A percentile compares a stretch with the other conserved stretches of the same genome.
Evolutionary conservation across 1,140 invertebrate genomes (phyloP).

Genomic region (Drosophila fuyamai): DNA sequence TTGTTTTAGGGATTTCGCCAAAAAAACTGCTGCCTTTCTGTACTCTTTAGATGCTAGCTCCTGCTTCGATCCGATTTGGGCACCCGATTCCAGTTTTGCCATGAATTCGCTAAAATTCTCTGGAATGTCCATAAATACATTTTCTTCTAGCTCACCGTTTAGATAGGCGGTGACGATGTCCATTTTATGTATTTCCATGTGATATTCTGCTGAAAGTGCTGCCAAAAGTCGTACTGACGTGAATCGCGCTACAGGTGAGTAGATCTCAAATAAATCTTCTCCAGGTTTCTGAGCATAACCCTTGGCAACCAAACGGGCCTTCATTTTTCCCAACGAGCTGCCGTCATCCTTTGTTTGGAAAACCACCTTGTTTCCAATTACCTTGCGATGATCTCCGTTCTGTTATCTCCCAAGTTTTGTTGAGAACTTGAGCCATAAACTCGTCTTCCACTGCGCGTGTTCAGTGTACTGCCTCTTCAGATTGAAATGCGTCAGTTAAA

Average conservation of each 20-base stretch:
- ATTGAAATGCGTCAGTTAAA: not conserved
- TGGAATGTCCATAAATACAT: not conserved
- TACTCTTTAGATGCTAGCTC: not conserved
- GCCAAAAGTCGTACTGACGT: no score
- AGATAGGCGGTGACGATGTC: no score
- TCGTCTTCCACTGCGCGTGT: not conserved
- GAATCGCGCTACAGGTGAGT: no score
- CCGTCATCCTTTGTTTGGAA: not conserved
- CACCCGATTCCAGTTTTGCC: not conserved
- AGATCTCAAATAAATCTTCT: no score
- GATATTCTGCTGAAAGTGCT: no score
- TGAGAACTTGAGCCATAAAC: not conserved
- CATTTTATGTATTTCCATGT: no score
- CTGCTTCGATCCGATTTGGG: no score
- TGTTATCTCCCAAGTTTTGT: not conserved
- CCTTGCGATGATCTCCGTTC: not conserved
- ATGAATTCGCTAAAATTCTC: not conserved
- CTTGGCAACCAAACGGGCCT: not conserved
- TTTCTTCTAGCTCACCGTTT: not conserved
- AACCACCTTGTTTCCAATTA: not conserved
- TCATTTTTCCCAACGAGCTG: not conserved
- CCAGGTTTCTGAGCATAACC: no score
- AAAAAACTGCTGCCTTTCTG: not conserved
- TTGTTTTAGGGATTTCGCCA: not conserved
- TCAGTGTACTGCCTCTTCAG: not conserved